Evolutionary conservation across 1,140 invertebrate species (phyloP).

Genomic region (Lordiphosa clarofinis): DNA sequence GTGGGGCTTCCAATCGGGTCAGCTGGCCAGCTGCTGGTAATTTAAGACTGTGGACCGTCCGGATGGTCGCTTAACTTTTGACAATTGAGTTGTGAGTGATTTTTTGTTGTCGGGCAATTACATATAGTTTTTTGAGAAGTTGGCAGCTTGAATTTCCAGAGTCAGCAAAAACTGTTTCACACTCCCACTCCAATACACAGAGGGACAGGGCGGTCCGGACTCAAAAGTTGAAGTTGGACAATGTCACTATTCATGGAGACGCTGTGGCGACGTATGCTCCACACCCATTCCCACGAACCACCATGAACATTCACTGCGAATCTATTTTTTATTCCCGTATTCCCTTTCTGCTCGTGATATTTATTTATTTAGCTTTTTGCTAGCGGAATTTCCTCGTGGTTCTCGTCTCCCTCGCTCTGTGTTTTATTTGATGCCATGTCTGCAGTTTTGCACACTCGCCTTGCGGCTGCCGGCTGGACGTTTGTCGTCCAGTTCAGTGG

Average conservation of each 20-base stretch:
- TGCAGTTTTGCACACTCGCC: conserved; percentile 54
- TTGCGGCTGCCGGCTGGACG: conserved; percentile 27
- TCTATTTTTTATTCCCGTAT: conserved; percentile 57
- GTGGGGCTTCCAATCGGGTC: conserved; percentile 65
- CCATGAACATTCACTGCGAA: conserved; percentile 35
- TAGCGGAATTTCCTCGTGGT: conserved; percentile 31
- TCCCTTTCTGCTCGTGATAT: conserved; percentile 43
- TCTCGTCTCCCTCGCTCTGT: not conserved
- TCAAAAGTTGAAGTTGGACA: conserved; percentile 43
- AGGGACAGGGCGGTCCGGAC: conserved; percentile 22
- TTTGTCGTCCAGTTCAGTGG: conserved; percentile 66
- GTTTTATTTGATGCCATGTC: conserved; percentile 70
- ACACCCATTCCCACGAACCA: not conserved
- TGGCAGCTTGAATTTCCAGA: conserved; percentile 56
- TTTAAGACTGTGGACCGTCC: conserved; percentile 33
- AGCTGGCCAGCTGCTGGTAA: conserved; percentile 40
- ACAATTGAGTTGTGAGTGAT: conserved; percentile 63
- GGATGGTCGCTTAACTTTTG: conserved; percentile 43
- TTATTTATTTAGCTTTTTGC: conserved; percentile 72
- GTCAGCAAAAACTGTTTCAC: conserved; percentile 56
- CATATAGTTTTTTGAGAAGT: conserved; percentile 10
- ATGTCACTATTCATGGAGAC: conserved; percentile 49
- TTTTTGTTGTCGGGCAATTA: conserved; percentile 38
- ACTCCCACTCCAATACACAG: conserved; percentile 2
- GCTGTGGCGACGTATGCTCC: conserved; percentile 26